A percentile compares a stretch with the other conserved stretches of the same genome.
These are phyloP conservation scores for Uropsilus gracilis DNA, from an alignment of 2,113 vertebrate genomes.

Conservation along the genomic window DNA sequence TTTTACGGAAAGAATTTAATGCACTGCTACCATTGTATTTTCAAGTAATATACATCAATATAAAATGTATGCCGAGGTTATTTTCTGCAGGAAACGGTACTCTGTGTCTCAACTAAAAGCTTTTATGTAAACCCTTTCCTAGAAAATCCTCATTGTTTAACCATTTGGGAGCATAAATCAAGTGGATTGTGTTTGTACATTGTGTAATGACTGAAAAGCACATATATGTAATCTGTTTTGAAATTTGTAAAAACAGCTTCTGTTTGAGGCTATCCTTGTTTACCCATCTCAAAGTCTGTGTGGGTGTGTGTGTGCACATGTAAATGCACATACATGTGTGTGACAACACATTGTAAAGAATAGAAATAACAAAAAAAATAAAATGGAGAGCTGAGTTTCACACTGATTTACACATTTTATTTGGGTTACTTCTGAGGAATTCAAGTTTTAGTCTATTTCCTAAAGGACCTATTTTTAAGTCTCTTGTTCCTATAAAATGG, in stretches of 20 bases:
- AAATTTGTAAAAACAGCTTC: slow-evolving; percentile 66
- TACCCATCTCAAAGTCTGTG: slow-evolving; percentile 51
- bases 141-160: slow-evolving; percentile 61
- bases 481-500: slow-evolving; percentile 7
- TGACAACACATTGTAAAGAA: slow-evolving; percentile 61
- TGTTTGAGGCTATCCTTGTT: neutral
- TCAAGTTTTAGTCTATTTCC: neutral
- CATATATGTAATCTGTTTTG: slow-evolving; percentile 74
- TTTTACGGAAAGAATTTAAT: slow-evolving; percentile 68
- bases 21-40: slow-evolving; percentile 68
- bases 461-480: neutral
- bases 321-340: neutral
- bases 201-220: slow-evolving; percentile 71
- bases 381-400: slow-evolving; percentile 53
- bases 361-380: slow-evolving; percentile 63
- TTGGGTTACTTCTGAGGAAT: slow-evolving; percentile 2
- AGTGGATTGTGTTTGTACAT: slow-evolving; percentile 60
- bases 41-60: slow-evolving; percentile 59
- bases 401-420: slow-evolving; percentile 39
- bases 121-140: slow-evolving; percentile 63
- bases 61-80: slow-evolving; percentile 53
- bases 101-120: slow-evolving; percentile 71
- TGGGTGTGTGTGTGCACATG: no score
- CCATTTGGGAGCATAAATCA: slow-evolving; percentile 59
- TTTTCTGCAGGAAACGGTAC: slow-evolving; percentile 62